Conservation (phyloP, 2,113 vertebrate species). For the Turnix velox region DNA sequence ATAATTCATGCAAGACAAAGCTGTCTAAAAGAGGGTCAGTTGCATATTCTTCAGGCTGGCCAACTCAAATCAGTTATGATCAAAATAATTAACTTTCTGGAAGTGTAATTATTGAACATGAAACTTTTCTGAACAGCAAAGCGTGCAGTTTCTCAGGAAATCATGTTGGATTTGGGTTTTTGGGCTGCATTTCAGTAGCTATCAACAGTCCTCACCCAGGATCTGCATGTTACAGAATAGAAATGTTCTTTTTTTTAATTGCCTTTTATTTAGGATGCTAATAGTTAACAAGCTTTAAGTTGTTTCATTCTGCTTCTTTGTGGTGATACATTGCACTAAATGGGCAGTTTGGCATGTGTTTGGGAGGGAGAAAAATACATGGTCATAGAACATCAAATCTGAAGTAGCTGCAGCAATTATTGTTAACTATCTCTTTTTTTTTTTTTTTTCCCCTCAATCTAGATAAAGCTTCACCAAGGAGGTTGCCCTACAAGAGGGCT, state of each 20-base stretch:
- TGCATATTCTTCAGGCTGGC: background rate
- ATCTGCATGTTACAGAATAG: background rate
- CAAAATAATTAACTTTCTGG: background rate
- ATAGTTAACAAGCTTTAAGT: background rate
- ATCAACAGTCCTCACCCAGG: background rate
- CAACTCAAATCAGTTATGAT: background rate
- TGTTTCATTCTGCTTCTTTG: background rate
- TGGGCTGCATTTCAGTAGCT: background rate
- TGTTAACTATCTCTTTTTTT: background rate
- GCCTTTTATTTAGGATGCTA: background rate
- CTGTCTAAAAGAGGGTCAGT: background rate
- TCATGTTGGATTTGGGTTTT: background rate
- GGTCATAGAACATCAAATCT: background rate
- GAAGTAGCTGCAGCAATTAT: background rate
- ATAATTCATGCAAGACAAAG: background rate
- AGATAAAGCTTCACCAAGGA: constrained; percentile 96
- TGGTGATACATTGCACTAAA: background rate
- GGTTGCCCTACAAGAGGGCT: constrained; percentile 90
- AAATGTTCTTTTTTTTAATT: background rate
- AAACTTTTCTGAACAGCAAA: background rate
- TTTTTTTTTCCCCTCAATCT: background rate
- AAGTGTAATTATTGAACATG: background rate
- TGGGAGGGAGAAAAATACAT: background rate
- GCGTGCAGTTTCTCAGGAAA: background rate
- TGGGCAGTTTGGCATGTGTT: background rate